A percentile compares a stretch with the other conserved stretches of the same genome.
phyloP scores from a whole-genome alignment of 2,113 vertebrate genomes.

The Centrocercus urophasianus region DNA sequence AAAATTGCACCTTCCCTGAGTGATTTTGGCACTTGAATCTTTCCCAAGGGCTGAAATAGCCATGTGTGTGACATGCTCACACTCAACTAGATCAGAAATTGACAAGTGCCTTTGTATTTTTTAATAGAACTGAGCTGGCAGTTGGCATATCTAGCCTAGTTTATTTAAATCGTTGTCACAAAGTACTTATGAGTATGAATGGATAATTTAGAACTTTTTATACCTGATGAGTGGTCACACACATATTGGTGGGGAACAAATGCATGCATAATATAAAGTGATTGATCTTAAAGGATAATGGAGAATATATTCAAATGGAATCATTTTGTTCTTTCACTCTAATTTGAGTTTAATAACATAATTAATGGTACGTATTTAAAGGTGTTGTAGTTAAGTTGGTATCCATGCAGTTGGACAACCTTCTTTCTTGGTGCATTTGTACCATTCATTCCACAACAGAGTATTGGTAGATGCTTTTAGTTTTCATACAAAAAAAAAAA shows the following conservation, averaged over 20 bases:
- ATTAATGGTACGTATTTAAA: background rate
- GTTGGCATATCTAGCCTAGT: background rate
- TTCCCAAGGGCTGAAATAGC: conserved; percentile 2
- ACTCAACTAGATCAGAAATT: background rate
- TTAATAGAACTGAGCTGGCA: background rate
- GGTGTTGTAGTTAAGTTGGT: background rate
- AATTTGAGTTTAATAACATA: background rate
- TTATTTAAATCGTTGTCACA: background rate
- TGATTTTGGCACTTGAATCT: background rate
- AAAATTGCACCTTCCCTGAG: background rate
- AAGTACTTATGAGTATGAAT: background rate
- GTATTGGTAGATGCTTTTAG: background rate
- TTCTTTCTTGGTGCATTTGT: background rate
- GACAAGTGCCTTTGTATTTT: background rate
- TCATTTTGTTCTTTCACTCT: background rate
- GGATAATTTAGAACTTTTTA: background rate
- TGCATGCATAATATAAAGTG: background rate
- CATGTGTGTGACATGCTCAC: rapidly evolving
- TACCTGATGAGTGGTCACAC: background rate
- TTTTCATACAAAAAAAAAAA: background rate
- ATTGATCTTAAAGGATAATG: background rate
- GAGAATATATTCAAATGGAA: background rate
- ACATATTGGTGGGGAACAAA: background rate
- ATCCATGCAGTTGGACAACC: background rate
- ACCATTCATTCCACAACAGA: background rate